Base-by-base conservation (phyloP, 2,113 vertebrate genomes). In the Corvus hawaiiensis region DNA sequence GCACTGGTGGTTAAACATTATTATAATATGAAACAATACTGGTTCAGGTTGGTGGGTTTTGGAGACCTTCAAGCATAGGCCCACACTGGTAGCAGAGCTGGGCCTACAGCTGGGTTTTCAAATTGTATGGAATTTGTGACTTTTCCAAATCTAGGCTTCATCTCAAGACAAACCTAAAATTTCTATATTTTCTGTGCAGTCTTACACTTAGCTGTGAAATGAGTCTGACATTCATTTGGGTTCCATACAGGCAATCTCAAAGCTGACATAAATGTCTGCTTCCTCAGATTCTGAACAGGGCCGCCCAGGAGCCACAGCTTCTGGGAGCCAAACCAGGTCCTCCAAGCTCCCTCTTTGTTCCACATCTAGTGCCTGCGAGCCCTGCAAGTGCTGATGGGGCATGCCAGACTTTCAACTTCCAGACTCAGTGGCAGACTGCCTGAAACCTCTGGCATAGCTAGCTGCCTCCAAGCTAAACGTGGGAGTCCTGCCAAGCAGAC, bases 361-460 rank as follows among this genome's bases (percentile, higher is more conserved):
- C 67, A 3, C 72, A 69, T 16, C 35, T 13, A 77, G 76, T 55
- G 86, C 55, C 64, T 39, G 64, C 51, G 44, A 93, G 84, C 89
- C 72, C 72, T 52, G 63, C 0, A 6, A 92, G 72, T 1, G 4
- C 2, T 59, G 76, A 33, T 59, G 93, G 93, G 85, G 44, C 91
- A 84, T 4, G 91, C 73, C 1, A 49, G 83, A 64, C 93, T 96
- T 86, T 90, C 4, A 18, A 41, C 83, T 93, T 59, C 39, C 91
- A 95, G 95, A 78, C 89, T 84, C 46, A 3, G 68, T 96, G 95
- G 95, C 96, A 96, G 95, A 59, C 68, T 92, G 95, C 95, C 96
- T 86, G 86, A 94, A 97, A 96, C 96, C 96, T 95, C 95, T 97
- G 96, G 96, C 95, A 95, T 44, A 83, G 91, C 95, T 94, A 94